Evolutionary conservation across 2,113 vertebrate genomes (phyloP).

Genomic region (Philantomba maxwellii): DNA sequence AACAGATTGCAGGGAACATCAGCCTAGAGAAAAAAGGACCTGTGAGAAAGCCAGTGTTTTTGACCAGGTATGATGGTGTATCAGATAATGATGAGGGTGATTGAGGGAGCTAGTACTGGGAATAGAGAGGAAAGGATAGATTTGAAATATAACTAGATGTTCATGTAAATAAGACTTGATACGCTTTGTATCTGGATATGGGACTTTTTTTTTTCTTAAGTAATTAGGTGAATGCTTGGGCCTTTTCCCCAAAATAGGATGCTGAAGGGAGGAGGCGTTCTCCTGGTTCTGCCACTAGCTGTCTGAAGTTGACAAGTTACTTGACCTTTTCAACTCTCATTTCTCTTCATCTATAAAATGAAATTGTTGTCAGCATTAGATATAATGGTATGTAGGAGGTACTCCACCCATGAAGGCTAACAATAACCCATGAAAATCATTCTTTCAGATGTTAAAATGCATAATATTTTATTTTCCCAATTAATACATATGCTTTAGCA

Average conservation of each 20-base stretch:
- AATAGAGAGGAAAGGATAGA: not conserved
- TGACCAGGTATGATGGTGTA: not conserved
- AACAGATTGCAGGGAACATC: not conserved
- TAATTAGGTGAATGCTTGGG: not conserved
- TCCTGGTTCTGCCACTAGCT: not conserved
- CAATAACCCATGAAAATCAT: not conserved
- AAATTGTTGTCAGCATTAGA: not conserved
- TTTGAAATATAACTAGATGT: not conserved
- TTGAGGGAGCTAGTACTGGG: not conserved
- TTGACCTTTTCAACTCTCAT: not conserved
- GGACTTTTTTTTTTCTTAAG: not conserved
- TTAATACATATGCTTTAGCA: not conserved
- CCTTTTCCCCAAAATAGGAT: not conserved
- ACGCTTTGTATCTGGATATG: not conserved
- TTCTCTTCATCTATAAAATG: not conserved
- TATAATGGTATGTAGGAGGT: not conserved
- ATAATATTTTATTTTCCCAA: not conserved
- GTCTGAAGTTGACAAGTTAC: not conserved
- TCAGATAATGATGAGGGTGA: not conserved
- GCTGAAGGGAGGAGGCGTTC: not conserved
- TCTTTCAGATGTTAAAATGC: not conserved
- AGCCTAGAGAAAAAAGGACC: not conserved
- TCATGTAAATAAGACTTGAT: not conserved
- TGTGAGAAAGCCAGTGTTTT: not conserved
- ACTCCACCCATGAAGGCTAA: not conserved